These are phyloP conservation scores for Diachasma alloeum DNA, from an alignment of 1,140 invertebrate species.

Conservation along the genomic window DNA sequence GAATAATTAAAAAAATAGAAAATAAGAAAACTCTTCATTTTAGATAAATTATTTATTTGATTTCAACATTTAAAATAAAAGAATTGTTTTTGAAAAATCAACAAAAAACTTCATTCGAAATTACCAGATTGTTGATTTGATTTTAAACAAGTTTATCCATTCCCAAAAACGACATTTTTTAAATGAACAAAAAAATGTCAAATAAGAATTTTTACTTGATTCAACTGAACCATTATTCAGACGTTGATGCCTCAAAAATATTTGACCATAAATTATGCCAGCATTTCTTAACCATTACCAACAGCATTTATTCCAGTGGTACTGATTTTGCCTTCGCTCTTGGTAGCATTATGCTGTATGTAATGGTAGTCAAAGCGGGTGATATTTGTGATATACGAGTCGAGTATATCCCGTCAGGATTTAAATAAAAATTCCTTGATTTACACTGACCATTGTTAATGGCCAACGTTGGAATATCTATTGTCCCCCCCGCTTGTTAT, in stretches of 20 bases:
- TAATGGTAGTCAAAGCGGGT: slow-evolving; percentile 50
- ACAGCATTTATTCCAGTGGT: slow-evolving; percentile 15
- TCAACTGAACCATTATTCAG: background rate
- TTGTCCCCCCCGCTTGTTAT: slow-evolving; percentile 47
- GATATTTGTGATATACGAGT: slow-evolving; percentile 4
- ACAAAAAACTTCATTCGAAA: too few species aligned
- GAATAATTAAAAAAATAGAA: too few species aligned
- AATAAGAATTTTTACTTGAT: too few species aligned
- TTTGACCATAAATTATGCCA: background rate
- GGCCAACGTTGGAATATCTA: slow-evolving; percentile 50
- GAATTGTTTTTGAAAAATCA: too few species aligned
- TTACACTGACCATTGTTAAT: slow-evolving; percentile 60
- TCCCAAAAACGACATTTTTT: too few species aligned
- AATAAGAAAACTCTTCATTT: too few species aligned
- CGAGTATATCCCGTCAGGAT: background rate
- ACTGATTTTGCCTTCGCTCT: slow-evolving; percentile 33
- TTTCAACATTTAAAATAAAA: too few species aligned
- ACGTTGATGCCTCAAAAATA: background rate
- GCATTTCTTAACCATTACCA: slow-evolving; percentile 53
- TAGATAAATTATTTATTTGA: too few species aligned
- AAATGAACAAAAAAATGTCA: too few species aligned
- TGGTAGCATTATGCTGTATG: slow-evolving; percentile 61
- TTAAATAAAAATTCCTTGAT: slow-evolving; percentile 53
- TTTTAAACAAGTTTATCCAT: too few species aligned
- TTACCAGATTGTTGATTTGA: too few species aligned